phyloP scores from a whole-genome alignment of 2,113 vertebrate species.

The Brachyhypopomus occidentalis region DNA sequence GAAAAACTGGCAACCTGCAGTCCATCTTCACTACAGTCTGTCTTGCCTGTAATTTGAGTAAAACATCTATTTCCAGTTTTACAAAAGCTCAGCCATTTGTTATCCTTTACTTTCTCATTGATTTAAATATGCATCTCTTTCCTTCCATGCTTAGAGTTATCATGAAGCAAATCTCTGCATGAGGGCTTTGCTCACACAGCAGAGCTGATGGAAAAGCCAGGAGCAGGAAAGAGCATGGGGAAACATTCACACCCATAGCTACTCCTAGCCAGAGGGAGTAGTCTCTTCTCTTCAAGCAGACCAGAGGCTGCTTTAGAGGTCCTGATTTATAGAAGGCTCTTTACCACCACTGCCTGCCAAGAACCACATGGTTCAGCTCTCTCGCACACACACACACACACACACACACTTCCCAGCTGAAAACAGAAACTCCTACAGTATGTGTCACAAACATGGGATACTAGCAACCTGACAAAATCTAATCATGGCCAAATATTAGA shows the following conservation, averaged over 20 bases:
- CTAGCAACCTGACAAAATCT: background rate
- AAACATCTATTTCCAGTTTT: background rate
- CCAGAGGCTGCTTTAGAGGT: conserved; percentile 19
- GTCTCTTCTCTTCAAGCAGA: background rate
- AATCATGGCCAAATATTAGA: background rate
- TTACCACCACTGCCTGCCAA: conserved; percentile 57
- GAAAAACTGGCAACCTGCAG: background rate
- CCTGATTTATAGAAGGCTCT: conserved; percentile 52
- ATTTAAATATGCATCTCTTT: background rate
- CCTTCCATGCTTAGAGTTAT: background rate
- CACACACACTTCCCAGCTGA: background rate
- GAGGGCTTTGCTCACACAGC: background rate
- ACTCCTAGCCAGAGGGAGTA: background rate
- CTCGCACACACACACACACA: background rate
- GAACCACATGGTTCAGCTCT: conserved; percentile 39
- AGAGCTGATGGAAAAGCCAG: background rate
- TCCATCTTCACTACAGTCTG: background rate
- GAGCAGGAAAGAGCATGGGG: conserved; percentile 25
- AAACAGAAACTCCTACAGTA: background rate
- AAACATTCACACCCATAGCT: background rate
- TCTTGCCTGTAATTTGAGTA: background rate
- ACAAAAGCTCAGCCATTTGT: background rate
- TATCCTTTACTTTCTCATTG: background rate
- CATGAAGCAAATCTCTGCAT: background rate
- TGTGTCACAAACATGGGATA: background rate